A percentile compares a stretch with the other conserved stretches of the same genome.
phyloP scores from a whole-genome alignment of 2,888 invertebrate genomes.

The Ormyrus pomaceus region DNA sequence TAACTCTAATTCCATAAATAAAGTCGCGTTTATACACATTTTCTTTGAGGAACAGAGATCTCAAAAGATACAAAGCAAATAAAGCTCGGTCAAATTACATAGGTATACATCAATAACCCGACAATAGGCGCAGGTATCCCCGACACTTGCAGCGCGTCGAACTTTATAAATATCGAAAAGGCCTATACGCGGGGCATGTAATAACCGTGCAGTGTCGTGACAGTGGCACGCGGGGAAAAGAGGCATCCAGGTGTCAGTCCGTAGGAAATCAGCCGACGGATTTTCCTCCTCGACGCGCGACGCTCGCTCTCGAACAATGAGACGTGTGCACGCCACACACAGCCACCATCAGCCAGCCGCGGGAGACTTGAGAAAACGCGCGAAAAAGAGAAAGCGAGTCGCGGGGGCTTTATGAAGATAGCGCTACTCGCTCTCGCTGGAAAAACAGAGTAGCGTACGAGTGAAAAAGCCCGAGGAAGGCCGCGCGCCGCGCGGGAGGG shows the following conservation, averaged over 20 bases:
- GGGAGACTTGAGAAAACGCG: background rate
- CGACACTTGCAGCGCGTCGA: too few relatives aligned
- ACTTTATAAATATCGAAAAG: too few relatives aligned
- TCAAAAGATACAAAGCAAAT: too few relatives aligned
- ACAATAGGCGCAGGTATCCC: too few relatives aligned
- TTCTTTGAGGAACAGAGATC: too few relatives aligned
- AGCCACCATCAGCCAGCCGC: too few relatives aligned
- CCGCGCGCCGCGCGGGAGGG: conserved; percentile 16
- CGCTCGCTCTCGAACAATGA: conserved; percentile 70
- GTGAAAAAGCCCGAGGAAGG: conserved; percentile 35
- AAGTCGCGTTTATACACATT: too few relatives aligned
- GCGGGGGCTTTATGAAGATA: conserved; percentile 9
- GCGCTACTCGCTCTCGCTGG: background rate
- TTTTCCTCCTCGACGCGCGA: conserved; percentile 71
- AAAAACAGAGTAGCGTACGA: conserved; percentile 30
- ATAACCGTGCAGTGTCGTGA: too few relatives aligned
- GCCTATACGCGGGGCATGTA: too few relatives aligned
- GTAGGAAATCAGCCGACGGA: conserved; percentile 69
- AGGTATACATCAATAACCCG: too few relatives aligned
- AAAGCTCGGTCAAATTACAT: too few relatives aligned
- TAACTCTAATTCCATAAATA: too few relatives aligned
- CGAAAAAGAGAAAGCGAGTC: conserved; percentile 44
- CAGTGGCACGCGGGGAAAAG: background rate
- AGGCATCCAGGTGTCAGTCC: conserved; percentile 66
- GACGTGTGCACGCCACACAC: conserved; percentile 7